phyloP scores from a whole-genome alignment of 37 sponge, comb jelly and placozoan genomes.

The Eunapius fragilis region DNA sequence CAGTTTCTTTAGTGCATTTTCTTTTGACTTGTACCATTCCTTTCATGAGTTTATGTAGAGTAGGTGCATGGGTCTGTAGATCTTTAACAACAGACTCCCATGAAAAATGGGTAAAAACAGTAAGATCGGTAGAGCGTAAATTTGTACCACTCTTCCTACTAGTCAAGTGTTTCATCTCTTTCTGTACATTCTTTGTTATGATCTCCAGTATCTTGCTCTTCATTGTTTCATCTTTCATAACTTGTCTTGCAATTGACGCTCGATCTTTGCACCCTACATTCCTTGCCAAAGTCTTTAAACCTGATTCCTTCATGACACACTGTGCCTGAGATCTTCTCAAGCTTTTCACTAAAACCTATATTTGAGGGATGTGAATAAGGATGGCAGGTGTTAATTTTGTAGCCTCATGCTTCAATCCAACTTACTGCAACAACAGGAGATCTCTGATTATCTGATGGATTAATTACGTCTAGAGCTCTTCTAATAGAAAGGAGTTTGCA shows the following conservation, averaged over 20 bases:
- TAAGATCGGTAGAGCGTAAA: background rate
- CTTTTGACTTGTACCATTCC: too few relatives aligned
- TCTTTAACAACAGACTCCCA: background rate
- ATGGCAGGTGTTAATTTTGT: too few relatives aligned
- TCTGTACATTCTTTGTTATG: constrained; percentile 13
- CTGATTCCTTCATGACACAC: background rate
- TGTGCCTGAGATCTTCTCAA: background rate
- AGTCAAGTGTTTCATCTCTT: background rate
- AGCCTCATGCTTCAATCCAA: too few relatives aligned
- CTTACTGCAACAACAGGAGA: background rate
- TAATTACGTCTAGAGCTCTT: background rate
- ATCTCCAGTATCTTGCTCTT: background rate
- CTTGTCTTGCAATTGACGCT: background rate
- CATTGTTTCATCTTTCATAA: background rate
- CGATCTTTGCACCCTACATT: background rate
- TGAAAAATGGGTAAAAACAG: background rate
- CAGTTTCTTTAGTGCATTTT: background rate
- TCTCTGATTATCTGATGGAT: background rate
- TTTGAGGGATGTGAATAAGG: background rate
- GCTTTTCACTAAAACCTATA: constrained; percentile 3
- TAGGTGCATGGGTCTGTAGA: background rate
- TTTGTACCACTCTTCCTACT: background rate
- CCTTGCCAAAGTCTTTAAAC: constrained; percentile 1
- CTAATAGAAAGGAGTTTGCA: background rate
- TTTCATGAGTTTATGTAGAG: background rate